A percentile compares a stretch with the other conserved stretches of the same genome.
Evolutionary conservation across 2,797 vertebrate species (phyloP).

Genomic region (Adelosebastes latens): DNA sequence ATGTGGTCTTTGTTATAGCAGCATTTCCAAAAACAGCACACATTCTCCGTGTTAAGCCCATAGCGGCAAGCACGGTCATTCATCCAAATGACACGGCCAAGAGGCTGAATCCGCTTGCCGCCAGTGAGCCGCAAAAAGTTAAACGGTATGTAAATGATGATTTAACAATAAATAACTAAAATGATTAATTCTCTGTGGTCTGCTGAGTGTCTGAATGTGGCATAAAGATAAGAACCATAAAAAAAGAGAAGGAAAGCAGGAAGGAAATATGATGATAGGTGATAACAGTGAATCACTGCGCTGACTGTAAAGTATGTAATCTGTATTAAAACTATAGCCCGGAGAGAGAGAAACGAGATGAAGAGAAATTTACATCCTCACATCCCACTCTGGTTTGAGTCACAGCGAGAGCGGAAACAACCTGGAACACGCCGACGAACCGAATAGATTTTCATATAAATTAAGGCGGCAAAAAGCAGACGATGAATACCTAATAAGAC

Average conservation of each 20-base stretch:
- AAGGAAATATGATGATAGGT: constrained; percentile 1
- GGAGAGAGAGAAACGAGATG: neutral
- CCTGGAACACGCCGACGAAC: constrained; percentile 20
- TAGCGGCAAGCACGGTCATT: neutral
- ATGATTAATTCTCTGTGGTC: neutral
- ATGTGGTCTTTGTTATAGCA: rapidly evolving
- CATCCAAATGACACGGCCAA: neutral
- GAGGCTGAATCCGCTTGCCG: neutral
- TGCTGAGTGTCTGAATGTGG: constrained; percentile 11
- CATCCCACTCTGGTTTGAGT: constrained; percentile 51
- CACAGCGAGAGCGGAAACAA: constrained; percentile 23
- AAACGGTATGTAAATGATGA: constrained; percentile 27
- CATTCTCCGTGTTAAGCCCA: neutral
- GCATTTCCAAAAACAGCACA: neutral
- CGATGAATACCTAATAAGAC: constrained; percentile 45
- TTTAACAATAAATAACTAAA: constrained; percentile 23
- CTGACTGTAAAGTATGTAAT: constrained; percentile 30
- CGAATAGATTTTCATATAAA: constrained; percentile 63
- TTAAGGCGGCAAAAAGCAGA: constrained; percentile 25
- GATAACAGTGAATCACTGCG: constrained; percentile 39
- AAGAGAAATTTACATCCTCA: constrained; percentile 50
- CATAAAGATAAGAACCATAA: constrained; percentile 26
- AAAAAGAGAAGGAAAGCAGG: neutral
- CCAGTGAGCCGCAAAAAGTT: neutral
- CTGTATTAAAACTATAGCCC: constrained; percentile 27